Evolutionary conservation across 2,113 vertebrate genomes (phyloP).

Genomic region (Gorsachius goisagi): DNA sequence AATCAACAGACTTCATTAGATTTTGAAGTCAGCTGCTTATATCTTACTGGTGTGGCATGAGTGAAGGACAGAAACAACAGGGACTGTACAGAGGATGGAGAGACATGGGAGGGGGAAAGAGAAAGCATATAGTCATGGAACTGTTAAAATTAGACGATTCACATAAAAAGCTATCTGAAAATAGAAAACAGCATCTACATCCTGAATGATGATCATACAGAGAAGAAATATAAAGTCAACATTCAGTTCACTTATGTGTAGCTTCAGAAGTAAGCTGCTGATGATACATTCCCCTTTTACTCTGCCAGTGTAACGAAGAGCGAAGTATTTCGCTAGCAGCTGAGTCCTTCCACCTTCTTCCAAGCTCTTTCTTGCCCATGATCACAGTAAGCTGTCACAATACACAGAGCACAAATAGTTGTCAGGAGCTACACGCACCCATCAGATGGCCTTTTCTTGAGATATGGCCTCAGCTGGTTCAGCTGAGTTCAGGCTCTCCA

Average conservation of each 20-base stretch:
- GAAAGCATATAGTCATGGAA: background rate
- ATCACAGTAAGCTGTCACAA: background rate
- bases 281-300: background rate
- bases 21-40: background rate
- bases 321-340: background rate
- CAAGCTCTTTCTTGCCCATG: background rate
- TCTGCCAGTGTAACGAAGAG: background rate
- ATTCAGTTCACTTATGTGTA: background rate
- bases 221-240: background rate
- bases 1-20: background rate
- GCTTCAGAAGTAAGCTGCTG: background rate
- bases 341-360: background rate
- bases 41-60: background rate
- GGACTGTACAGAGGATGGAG: accelerated
- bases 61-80: background rate
- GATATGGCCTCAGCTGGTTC: background rate
- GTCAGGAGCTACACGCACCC: background rate
- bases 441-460: background rate
- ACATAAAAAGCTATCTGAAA: background rate
- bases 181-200: background rate
- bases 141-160: background rate
- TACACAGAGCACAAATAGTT: background rate
- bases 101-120: background rate
- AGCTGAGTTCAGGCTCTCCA: background rate
- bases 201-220: background rate